These are phyloP conservation scores for Ophonus ardosiacus DNA, from an alignment of 2,888 invertebrate species.

Conservation along the genomic window DNA sequence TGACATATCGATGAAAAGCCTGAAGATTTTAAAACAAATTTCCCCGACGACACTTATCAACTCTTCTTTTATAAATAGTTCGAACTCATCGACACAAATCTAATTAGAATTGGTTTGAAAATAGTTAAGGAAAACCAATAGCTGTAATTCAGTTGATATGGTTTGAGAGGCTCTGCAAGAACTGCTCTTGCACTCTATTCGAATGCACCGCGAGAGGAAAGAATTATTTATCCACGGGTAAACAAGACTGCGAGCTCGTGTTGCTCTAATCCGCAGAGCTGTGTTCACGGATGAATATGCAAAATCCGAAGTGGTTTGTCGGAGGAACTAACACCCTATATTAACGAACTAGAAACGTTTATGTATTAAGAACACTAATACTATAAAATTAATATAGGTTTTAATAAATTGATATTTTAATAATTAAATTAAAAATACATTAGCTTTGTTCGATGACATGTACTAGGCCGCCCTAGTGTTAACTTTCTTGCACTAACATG, in stretches of 20 bases:
- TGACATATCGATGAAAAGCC: no score
- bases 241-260: conserved; percentile 30
- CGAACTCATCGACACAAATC: neutral
- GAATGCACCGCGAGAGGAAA: conserved; percentile 35
- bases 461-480: no score
- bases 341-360: neutral
- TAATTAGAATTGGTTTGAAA: neutral
- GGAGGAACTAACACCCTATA: neutral
- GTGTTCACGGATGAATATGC: conserved; percentile 43
- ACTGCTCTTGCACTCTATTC: conserved; percentile 13
- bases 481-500: no score
- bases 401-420: neutral
- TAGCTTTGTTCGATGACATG: no score
- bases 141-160: neutral
- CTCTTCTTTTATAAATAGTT: neutral
- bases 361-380: neutral
- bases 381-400: neutral
- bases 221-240: conserved; percentile 52
- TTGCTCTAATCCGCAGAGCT: conserved; percentile 42
- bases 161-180: neutral
- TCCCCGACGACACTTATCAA: neutral
- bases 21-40: no score
- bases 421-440: no score
- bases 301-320: conserved; percentile 24
- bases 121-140: neutral